Conservation (phyloP, 2,888 invertebrate species). For the Phragmatobia fuliginosa region DNA sequence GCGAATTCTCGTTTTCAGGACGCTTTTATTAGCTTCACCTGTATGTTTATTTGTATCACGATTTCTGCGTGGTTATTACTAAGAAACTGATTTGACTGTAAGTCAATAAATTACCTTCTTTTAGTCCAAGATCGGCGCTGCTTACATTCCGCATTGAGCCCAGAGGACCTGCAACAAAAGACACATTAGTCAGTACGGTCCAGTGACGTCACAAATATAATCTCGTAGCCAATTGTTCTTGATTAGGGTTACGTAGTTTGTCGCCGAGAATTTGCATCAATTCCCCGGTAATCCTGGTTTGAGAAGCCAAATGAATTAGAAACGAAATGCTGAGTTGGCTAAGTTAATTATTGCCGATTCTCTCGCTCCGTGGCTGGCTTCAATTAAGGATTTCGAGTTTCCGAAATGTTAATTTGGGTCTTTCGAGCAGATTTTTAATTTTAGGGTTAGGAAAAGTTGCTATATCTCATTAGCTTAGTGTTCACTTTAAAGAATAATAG, state of each 20-base stretch:
- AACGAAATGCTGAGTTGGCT: constrained; percentile 34
- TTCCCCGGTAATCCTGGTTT: constrained; percentile 20
- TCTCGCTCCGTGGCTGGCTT: neutral
- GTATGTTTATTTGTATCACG: too few species aligned
- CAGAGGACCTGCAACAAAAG: constrained; percentile 73
- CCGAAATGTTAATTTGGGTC: constrained; percentile 24
- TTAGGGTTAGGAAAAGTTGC: neutral
- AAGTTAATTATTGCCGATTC: constrained; percentile 42
- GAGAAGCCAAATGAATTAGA: constrained; percentile 38
- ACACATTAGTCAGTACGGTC: constrained; percentile 6
- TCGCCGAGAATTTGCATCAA: constrained; percentile 39
- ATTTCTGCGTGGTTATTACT: too few species aligned
- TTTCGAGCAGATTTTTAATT: constrained; percentile 3
- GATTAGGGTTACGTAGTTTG: constrained; percentile 33
- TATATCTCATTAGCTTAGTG: neutral
- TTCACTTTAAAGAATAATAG: neutral
- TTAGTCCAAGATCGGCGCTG: constrained; percentile 68
- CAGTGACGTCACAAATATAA: constrained; percentile 32
- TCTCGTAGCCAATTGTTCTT: constrained; percentile 30
- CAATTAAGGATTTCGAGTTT: constrained; percentile 19
- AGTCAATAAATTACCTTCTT: constrained; percentile 75
- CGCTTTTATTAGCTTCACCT: too few species aligned
- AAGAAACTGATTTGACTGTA: too few species aligned
- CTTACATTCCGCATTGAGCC: constrained; percentile 76
- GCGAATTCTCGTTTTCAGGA: too few species aligned